These are phyloP conservation scores for Turnix velox DNA, from an alignment of 2,113 vertebrate genomes.

Conservation along the genomic window DNA sequence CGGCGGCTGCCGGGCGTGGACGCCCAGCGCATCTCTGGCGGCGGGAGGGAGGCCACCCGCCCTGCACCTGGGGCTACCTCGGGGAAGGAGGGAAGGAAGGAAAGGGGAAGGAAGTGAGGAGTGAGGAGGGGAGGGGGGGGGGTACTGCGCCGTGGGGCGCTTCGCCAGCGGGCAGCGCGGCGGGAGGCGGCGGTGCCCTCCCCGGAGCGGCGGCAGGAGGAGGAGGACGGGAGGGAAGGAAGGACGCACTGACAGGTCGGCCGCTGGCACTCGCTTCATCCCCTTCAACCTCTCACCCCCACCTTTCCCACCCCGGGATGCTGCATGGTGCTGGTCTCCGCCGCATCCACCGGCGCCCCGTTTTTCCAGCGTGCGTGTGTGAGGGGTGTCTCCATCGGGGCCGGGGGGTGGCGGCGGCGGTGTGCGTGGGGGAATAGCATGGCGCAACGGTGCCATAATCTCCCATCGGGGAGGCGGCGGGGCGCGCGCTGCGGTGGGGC, in stretches of 20 bases:
- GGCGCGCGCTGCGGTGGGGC: background rate
- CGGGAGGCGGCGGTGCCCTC: background rate
- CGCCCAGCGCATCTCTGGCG: slow-evolving; percentile 18
- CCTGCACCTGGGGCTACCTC: background rate
- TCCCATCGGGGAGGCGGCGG: background rate
- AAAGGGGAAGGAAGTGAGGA: background rate
- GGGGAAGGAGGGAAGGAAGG: background rate
- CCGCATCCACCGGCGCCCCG: background rate
- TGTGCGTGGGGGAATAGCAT: background rate
- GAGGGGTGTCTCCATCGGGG: background rate
- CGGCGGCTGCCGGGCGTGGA: slow-evolving; percentile 24
- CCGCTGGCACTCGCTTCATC: background rate
- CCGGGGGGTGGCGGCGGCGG: background rate
- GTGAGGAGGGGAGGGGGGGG: background rate
- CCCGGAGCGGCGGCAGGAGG: background rate
- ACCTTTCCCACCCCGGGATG: background rate
- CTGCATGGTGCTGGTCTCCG: background rate
- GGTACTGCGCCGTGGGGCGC: background rate
- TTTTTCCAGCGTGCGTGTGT: background rate
- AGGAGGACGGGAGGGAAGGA: background rate
- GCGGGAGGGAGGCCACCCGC: background rate
- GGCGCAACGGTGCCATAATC: background rate
- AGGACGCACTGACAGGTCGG: slow-evolving; percentile 36
- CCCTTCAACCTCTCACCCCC: background rate
- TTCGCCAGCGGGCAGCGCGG: background rate